Evolutionary conservation across 2,888 invertebrate genomes (phyloP), one percentile per base, ranked within the genome.

Genomic region (Glyphotaelius pellucidus): DNA sequence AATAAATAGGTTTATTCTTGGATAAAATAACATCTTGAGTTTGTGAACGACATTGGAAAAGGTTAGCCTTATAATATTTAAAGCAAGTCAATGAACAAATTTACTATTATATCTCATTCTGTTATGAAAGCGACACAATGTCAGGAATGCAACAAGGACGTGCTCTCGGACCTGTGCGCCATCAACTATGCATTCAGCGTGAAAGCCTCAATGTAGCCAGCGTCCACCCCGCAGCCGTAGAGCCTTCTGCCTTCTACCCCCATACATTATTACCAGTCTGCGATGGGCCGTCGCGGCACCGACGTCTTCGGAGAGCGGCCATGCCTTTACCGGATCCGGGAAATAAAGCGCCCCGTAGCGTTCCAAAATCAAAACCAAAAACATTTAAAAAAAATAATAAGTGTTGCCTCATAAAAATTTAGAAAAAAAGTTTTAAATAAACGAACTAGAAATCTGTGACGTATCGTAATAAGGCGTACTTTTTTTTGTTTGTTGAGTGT

Each of bases 191-290:
- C 88, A 32, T 32, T n/a, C 35, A n/a, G n/a, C 35, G n/a, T 89
- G 35, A 31, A 87, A 87, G 67, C 31, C 67, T 87, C 30, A 32
- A 35, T 9, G 25, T 67, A 67, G 25, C 52, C 32, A 79, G 88
- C 88, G 88, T 79, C 67, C 88, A 32, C 67, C 88, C 19, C 25
- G 67, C 32, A 89, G 88, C 88, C 35, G 9, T 85, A 47, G 85
- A 90, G 79, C 91, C 90, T 80, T 83, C 52, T 80, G 47, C 47
- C 47, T 3, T 47, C 15, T 15, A 47, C 80, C 89, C 91, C 86
- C 81, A 87, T 91, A 90, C 89, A 92, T 90, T 92, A 90, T 92
- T 92, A 90, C 89, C 92, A 92, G 92, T 92, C 80, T 88, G 88
- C 89, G 42, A 80, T 89, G 90, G 83, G 89, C 92, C 92, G 90